phyloP scores from a whole-genome alignment of 2,888 invertebrate genomes.

The Balanococcus diminutus region DNA sequence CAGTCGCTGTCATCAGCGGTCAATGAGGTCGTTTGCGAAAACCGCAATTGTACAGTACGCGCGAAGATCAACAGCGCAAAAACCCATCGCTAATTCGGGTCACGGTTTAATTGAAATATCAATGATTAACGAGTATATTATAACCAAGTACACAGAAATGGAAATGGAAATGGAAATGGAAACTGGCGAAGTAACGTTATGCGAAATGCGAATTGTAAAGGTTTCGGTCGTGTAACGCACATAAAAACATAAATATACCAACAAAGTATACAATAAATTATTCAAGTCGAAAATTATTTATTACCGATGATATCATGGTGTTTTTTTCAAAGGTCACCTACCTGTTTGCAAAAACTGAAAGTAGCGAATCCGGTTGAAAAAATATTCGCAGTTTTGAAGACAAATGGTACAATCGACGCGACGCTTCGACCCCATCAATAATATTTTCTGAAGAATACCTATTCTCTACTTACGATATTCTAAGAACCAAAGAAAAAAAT shows the following conservation, averaged over 20 bases:
- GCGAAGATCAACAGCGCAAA: not conserved
- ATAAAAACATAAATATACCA: not conserved
- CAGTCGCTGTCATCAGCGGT: slow-evolving; percentile 11
- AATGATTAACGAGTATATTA: slow-evolving; percentile 43
- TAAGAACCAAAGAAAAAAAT: no score
- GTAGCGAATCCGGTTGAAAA: slow-evolving; percentile 1
- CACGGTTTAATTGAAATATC: slow-evolving; percentile 52
- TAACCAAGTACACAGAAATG: not conserved
- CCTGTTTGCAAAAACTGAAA: slow-evolving; percentile 25
- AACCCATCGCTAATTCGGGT: slow-evolving; percentile 31
- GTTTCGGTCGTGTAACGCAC: not conserved
- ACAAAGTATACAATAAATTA: not conserved
- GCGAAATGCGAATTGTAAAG: not conserved
- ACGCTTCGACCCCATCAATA: no score
- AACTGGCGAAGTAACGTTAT: not conserved
- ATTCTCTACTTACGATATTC: no score
- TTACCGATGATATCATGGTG: not conserved
- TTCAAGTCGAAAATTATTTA: slow-evolving; percentile 8
- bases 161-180: not conserved
- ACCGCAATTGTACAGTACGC: not conserved
- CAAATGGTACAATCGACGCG: not conserved
- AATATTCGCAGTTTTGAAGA: not conserved
- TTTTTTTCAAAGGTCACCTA: slow-evolving; percentile 15
- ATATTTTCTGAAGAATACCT: no score
- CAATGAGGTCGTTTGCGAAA: slow-evolving; percentile 30